Conservation (phyloP, 1,140 invertebrate species). For the Mizuhopecten yessoensis region DNA sequence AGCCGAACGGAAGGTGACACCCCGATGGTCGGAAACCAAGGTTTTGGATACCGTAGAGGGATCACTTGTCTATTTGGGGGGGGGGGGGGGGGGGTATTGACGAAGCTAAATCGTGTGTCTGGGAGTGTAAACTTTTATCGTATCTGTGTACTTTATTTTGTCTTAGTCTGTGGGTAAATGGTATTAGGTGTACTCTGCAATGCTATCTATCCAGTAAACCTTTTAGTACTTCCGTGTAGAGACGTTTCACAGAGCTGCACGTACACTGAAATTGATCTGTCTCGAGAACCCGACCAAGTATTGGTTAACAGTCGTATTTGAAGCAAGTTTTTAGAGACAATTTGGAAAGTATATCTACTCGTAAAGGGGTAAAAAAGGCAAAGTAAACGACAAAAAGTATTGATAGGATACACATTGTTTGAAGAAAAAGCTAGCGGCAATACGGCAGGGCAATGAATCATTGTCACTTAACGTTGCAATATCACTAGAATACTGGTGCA, state of each 20-base stretch:
- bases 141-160: not conserved
- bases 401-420: not conserved
- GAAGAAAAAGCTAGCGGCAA: not conserved
- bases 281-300: not conserved
- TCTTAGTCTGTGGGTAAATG: not conserved
- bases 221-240: not conserved
- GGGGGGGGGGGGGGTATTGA: not conserved
- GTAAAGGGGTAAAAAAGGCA: not conserved
- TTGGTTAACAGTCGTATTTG: not conserved
- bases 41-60: not conserved
- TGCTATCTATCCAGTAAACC: slow-evolving; percentile 2
- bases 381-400: not conserved
- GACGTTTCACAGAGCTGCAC: not conserved
- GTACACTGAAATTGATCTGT: not conserved
- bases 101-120: not conserved
- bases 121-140: not conserved
- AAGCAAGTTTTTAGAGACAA: not conserved
- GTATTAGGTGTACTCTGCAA: not conserved
- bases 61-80: not conserved
- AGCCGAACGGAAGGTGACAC: not conserved
- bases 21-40: not conserved
- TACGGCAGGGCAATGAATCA: not conserved
- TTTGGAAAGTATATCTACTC: not conserved
- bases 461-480: not conserved
- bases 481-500: no score